These are phyloP conservation scores for Phaethornis superciliosus DNA, from an alignment of 2,113 vertebrate genomes.

Conservation along the genomic window DNA sequence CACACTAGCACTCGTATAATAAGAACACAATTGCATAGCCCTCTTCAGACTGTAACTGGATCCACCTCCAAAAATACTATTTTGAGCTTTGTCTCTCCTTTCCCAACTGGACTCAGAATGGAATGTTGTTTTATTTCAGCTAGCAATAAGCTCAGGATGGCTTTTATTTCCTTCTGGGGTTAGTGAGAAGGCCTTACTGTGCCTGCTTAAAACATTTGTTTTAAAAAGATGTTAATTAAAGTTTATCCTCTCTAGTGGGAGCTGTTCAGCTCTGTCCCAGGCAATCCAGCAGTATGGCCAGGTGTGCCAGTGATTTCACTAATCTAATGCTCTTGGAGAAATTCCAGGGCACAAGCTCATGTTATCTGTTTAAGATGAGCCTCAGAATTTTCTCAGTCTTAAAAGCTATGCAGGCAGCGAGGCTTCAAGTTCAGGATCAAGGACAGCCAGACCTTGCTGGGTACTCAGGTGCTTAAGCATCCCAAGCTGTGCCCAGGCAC, in stretches of 20 bases:
- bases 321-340: background rate
- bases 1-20: background rate
- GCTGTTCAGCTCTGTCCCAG: background rate
- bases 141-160: background rate
- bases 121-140: background rate
- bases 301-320: background rate
- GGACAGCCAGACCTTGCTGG: background rate
- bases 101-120: background rate
- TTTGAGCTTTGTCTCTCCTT: background rate
- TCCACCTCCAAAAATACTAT: background rate
- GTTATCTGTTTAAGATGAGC: background rate
- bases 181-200: background rate
- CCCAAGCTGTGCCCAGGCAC: background rate
- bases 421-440: background rate
- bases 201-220: background rate
- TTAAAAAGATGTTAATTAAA: conserved; percentile 1
- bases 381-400: background rate
- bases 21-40: background rate
- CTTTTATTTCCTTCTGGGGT: background rate
- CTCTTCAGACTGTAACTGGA: background rate
- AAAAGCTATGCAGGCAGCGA: background rate
- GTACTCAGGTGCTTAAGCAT: background rate
- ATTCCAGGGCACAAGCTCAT: background rate
- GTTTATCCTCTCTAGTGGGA: conserved; percentile 5
- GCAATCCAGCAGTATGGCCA: background rate